Evolutionary conservation across 2,888 invertebrate genomes (phyloP).

Genomic region (Hanleya hanleyi): DNA sequence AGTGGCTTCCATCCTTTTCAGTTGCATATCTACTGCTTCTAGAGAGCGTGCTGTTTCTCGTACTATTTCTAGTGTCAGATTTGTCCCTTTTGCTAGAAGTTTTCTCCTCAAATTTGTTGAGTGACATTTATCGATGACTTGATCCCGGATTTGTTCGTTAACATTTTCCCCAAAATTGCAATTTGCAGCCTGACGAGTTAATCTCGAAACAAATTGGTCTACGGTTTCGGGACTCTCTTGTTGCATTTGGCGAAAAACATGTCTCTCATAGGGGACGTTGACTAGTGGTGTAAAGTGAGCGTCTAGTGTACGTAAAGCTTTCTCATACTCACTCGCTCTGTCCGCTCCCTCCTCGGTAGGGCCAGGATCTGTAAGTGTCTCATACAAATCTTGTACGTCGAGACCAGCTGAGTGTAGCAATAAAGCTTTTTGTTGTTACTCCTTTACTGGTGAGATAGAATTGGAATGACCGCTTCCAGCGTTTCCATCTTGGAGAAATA

Average conservation of each 20-base stretch:
- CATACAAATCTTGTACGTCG: constrained; percentile 15
- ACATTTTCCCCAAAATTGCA: not conserved
- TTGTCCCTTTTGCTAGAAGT: too few relatives aligned
- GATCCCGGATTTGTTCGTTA: not conserved
- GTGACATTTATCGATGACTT: not conserved
- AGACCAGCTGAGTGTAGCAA: constrained; percentile 11
- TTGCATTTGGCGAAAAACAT: constrained; percentile 9
- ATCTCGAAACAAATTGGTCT: constrained; percentile 5
- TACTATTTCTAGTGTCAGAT: not conserved
- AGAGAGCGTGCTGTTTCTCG: not conserved
- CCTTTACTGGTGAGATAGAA: constrained; percentile 4
- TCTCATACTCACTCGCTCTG: not conserved
- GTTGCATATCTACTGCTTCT: constrained; percentile 3
- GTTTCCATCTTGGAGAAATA: not conserved
- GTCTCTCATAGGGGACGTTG: constrained; percentile 11
- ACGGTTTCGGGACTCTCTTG: constrained; percentile 3
- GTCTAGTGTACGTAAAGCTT: not conserved
- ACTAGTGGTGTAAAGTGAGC: not conserved
- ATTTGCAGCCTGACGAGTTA: not conserved
- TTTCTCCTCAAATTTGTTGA: not conserved
- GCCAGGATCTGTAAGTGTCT: constrained; percentile 9
- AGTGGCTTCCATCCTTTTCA: not conserved
- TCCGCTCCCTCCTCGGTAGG: not conserved
- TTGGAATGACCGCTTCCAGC: constrained; percentile 6
- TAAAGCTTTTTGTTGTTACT: constrained; percentile 7